These are phyloP conservation scores for Myanophis thanlyinensis DNA, from an alignment of 2,113 vertebrate genomes.

Conservation along the genomic window DNA sequence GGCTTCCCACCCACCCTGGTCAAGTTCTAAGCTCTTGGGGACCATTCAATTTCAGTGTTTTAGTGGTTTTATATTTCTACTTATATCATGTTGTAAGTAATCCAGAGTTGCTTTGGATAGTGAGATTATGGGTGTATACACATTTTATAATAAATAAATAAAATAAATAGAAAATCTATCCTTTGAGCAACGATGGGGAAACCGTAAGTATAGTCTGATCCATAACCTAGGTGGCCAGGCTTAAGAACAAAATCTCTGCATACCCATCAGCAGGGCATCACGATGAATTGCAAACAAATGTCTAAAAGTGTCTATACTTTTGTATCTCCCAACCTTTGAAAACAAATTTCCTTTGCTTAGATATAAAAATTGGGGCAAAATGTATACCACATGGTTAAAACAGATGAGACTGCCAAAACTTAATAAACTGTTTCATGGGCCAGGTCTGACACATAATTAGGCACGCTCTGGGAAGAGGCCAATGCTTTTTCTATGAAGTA, in stretches of 20 bases:
- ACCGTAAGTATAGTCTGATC: not conserved
- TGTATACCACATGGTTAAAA: constrained; percentile 10
- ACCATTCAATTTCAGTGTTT: not conserved
- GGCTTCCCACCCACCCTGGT: not conserved
- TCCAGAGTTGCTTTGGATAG: not conserved
- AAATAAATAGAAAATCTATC: not conserved
- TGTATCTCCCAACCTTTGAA: not conserved
- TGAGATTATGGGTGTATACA: not conserved
- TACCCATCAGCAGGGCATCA: not conserved
- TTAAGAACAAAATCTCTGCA: not conserved
- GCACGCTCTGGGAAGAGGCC: not conserved
- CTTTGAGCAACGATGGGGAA: not conserved
- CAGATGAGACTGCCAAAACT: not conserved
- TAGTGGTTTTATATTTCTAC: too few species aligned
- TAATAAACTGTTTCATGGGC: constrained; percentile 1
- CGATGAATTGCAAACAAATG: not conserved
- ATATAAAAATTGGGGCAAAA: constrained; percentile 12
- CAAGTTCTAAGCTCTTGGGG: not conserved
- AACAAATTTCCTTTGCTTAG: constrained; percentile 15
- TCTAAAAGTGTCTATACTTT: not conserved
- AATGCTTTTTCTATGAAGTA: not conserved
- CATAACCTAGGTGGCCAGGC: constrained; percentile 6
- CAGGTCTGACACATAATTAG: not conserved
- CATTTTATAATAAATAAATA: not conserved
- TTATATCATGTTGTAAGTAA: not conserved